These are phyloP conservation scores for Orthosia gothica DNA, from an alignment of 2,888 invertebrate species.

Conservation along the genomic window DNA sequence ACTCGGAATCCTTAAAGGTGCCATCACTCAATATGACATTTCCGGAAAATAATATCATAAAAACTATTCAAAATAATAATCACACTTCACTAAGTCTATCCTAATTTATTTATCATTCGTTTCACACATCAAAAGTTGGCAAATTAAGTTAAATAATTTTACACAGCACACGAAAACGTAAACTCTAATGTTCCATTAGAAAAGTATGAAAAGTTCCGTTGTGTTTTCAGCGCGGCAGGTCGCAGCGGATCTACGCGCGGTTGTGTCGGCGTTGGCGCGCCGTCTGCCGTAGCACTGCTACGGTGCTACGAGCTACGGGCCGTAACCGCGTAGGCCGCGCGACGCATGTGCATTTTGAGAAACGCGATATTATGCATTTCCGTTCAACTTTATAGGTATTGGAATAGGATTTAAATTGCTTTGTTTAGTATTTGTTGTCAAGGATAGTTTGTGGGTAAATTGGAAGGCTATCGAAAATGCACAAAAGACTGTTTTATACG, in stretches of 20 bases:
- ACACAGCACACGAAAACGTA: slow-evolving; percentile 70
- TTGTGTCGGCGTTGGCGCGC: slow-evolving; percentile 84
- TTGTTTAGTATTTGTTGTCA: slow-evolving; percentile 19
- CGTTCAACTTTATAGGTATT: slow-evolving; percentile 62
- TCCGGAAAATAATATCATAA: slow-evolving; percentile 66
- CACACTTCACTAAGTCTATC: slow-evolving; percentile 63
- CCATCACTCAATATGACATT: slow-evolving; percentile 78
- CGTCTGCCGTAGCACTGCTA: slow-evolving; percentile 82
- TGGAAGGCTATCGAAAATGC: slow-evolving; percentile 82
- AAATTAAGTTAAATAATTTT: slow-evolving; percentile 63
- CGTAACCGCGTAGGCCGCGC: slow-evolving; percentile 65
- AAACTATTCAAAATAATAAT: slow-evolving; percentile 61
- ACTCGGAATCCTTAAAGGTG: slow-evolving; percentile 82
- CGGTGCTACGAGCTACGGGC: slow-evolving; percentile 64
- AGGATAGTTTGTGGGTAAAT: slow-evolving; percentile 62
- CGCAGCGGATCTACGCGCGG: slow-evolving; percentile 84
- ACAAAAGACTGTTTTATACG: slow-evolving; percentile 82
- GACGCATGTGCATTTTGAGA: slow-evolving; percentile 88
- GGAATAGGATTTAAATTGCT: slow-evolving; percentile 65
- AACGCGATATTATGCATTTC: slow-evolving; percentile 60
- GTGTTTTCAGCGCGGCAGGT: slow-evolving; percentile 69
- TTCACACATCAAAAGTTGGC: slow-evolving; percentile 73
- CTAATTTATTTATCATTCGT: slow-evolving; percentile 51
- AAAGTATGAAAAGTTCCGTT: slow-evolving; percentile 89
- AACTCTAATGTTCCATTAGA: slow-evolving; percentile 76